These are phyloP conservation scores for Beaufortia kweichowensis DNA, from an alignment of 2,113 vertebrate species.

Conservation along the genomic window DNA sequence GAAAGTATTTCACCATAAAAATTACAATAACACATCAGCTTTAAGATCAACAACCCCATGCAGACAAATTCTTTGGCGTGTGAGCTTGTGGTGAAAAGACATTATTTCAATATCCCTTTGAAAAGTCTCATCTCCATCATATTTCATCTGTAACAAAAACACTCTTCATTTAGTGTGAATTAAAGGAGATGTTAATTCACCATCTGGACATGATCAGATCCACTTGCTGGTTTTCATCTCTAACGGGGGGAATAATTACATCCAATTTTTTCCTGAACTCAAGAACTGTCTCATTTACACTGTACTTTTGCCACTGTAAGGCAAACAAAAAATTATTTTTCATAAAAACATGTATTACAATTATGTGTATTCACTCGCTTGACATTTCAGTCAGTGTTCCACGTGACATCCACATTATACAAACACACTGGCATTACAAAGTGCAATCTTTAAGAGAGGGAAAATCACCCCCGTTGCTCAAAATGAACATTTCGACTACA, in stretches of 20 bases:
- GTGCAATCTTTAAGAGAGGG: conserved; percentile 1
- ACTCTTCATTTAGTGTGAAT: conserved; percentile 18
- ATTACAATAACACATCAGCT: too few species aligned
- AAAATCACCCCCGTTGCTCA: conserved; percentile 11
- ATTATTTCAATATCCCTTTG: background rate
- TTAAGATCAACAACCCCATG: background rate
- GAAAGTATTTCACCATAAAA: too few species aligned
- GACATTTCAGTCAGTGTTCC: background rate
- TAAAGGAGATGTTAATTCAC: conserved; percentile 44
- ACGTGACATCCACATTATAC: background rate
- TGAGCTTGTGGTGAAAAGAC: background rate
- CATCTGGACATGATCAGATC: conserved; percentile 43
- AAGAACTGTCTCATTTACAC: background rate
- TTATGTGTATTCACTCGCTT: background rate
- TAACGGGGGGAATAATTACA: conserved; percentile 30
- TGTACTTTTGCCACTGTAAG: background rate
- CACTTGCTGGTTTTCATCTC: conserved; percentile 30
- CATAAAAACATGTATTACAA: background rate
- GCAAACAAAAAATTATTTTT: background rate
- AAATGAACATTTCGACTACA: background rate
- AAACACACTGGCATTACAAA: conserved; percentile 6
- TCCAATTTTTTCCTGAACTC: conserved; percentile 22
- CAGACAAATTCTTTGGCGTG: background rate
- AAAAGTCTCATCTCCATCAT: background rate
- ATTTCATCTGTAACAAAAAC: conserved; percentile 14